phyloP scores from a whole-genome alignment of 1,140 invertebrate species.

The Platyscapa corneri region DNA sequence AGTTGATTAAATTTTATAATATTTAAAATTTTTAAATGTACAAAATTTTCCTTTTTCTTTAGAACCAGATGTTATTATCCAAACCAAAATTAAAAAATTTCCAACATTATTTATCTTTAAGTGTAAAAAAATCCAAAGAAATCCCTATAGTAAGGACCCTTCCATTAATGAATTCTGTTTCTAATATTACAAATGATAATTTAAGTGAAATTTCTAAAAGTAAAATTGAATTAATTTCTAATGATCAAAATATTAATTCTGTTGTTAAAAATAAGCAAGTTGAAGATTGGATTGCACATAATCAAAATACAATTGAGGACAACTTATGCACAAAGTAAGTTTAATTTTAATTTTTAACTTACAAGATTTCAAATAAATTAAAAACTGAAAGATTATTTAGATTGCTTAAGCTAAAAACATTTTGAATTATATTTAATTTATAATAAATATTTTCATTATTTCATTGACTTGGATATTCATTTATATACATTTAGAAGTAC shows the following conservation, averaged over 20 bases:
- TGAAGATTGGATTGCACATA: slow-evolving; percentile 58
- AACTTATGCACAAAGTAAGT: slow-evolving; percentile 38
- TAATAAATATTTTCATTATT: slow-evolving; percentile 11
- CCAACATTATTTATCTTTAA: slow-evolving; percentile 15
- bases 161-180: slow-evolving; percentile 13
- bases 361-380: background rate
- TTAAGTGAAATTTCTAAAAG: slow-evolving; percentile 12
- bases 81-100: slow-evolving; percentile 39
- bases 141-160: slow-evolving; percentile 27
- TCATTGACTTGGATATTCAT: background rate
- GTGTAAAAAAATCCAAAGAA: slow-evolving; percentile 26
- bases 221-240: slow-evolving; percentile 10
- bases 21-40: slow-evolving; percentile 28
- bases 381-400: background rate
- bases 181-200: background rate
- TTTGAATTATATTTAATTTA: too few species aligned
- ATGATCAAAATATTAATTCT: slow-evolving; percentile 2
- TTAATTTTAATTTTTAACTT: slow-evolving; percentile 44
- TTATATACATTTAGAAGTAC: slow-evolving; percentile 54
- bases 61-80: slow-evolving; percentile 9
- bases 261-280: slow-evolving; percentile 52
- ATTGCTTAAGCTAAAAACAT: too few species aligned
- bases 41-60: slow-evolving; percentile 43
- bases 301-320: slow-evolving; percentile 43
- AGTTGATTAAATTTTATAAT: background rate